Conservation (phyloP, 1,140 invertebrate species). For the Saxidomus purpurata region DNA sequence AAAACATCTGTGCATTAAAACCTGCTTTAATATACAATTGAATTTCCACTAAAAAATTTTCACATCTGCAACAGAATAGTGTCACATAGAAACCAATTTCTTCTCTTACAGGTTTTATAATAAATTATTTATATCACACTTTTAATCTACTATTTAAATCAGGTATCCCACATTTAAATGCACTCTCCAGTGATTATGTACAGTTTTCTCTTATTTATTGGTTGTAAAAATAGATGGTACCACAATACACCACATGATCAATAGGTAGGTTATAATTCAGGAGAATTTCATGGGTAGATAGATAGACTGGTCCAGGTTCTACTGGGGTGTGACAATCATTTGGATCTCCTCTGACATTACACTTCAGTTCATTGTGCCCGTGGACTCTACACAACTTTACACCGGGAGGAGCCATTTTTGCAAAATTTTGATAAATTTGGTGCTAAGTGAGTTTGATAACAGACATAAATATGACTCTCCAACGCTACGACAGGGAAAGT, state of each 20-base stretch:
- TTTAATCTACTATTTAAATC: no score
- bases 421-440: neutral
- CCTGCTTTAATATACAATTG: no score
- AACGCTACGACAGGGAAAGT: slow-evolving; percentile 59
- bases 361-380: neutral
- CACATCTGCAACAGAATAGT: no score
- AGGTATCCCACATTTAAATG: no score
- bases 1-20: no score
- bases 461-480: slow-evolving; percentile 52
- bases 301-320: slow-evolving; percentile 12
- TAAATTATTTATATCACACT: no score
- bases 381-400: slow-evolving; percentile 3
- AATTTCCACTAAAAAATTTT: no score
- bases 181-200: neutral
- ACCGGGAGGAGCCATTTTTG: slow-evolving; percentile 3
- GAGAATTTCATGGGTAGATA: slow-evolving; percentile 36
- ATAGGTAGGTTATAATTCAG: slow-evolving; percentile 8
- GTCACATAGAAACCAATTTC: no score
- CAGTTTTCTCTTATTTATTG: neutral
- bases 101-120: no score
- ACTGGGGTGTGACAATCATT: slow-evolving; percentile 46
- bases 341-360: slow-evolving; percentile 20
- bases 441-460: neutral
- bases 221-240: neutral
- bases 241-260: slow-evolving; percentile 29